phyloP scores from a whole-genome alignment of 2,797 vertebrate species.

The Dendrocincla fuliginosa region DNA sequence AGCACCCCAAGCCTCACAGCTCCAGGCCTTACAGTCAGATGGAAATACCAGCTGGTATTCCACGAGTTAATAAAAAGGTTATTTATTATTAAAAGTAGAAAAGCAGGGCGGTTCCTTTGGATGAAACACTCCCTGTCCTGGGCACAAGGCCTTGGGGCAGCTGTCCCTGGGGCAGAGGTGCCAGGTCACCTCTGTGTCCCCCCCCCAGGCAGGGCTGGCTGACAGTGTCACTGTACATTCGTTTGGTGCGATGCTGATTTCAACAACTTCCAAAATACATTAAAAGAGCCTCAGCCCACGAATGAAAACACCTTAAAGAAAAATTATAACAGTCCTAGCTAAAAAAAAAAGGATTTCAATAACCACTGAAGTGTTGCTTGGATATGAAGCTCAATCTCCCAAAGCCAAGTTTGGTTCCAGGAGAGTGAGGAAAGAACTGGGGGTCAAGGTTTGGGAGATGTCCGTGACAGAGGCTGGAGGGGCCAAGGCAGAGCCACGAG shows the following conservation, averaged over 20 bases:
- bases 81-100: slow-evolving; percentile 22
- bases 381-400: neutral
- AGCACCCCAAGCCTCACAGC: neutral
- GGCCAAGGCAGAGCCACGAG: neutral
- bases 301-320: neutral
- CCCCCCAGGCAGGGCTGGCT: neutral
- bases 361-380: neutral
- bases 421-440: neutral
- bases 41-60: neutral
- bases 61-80: neutral
- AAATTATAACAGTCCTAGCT: neutral
- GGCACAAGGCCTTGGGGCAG: neutral
- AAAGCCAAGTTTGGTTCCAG: neutral
- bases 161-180: neutral
- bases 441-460: neutral
- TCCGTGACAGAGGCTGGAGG: neutral
- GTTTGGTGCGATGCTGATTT: neutral
- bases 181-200: neutral
- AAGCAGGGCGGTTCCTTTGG: neutral
- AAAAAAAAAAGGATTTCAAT: neutral
- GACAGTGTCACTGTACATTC: neutral
- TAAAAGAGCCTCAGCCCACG: neutral
- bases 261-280: neutral
- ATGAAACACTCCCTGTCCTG: neutral
- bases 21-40: neutral